Conservation (phyloP, 2,888 invertebrate species). For the Pseudococcus viburni region DNA sequence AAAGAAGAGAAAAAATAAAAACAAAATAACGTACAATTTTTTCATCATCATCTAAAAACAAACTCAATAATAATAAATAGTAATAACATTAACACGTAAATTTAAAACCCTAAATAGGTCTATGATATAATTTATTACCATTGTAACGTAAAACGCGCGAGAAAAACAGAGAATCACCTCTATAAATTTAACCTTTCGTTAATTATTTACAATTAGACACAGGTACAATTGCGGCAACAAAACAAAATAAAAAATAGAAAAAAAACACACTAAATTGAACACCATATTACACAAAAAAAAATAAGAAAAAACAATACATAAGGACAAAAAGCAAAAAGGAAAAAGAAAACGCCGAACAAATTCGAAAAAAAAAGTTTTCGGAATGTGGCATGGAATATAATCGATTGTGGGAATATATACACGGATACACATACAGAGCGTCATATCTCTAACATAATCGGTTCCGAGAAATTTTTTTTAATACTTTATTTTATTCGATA, state of each 20-base stretch:
- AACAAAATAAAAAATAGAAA: constrained; percentile 11
- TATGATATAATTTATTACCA: constrained; percentile 47
- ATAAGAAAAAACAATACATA: no score
- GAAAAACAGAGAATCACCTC: constrained; percentile 13
- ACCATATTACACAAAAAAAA: constrained; percentile 6
- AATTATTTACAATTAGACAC: constrained; percentile 49
- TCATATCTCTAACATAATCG: constrained; percentile 4
- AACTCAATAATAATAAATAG: constrained; percentile 64
- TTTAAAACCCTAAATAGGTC: constrained; percentile 54
- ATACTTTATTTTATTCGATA: constrained; percentile 41
- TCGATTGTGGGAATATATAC: constrained; percentile 9
- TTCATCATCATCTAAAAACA: constrained; percentile 53
- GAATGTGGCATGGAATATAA: constrained; percentile 41
- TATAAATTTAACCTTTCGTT: constrained; percentile 17
- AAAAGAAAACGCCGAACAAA: constrained; percentile 18
- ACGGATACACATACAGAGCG: background rate
- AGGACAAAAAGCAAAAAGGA: background rate
- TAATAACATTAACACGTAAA: constrained; percentile 62
- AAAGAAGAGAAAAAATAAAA: constrained; percentile 54
- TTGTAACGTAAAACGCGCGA: constrained; percentile 47
- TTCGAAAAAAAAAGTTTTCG: background rate
- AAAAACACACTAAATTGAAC: constrained; percentile 51
- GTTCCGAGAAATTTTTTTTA: background rate
- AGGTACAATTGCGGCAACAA: constrained; percentile 52
- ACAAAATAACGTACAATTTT: constrained; percentile 65